Percentiles rank a stretch among this genome's conserved stretches.
Conservation (phyloP, 2,888 invertebrate genomes). For the Romanomermis culicivorax region DNA sequence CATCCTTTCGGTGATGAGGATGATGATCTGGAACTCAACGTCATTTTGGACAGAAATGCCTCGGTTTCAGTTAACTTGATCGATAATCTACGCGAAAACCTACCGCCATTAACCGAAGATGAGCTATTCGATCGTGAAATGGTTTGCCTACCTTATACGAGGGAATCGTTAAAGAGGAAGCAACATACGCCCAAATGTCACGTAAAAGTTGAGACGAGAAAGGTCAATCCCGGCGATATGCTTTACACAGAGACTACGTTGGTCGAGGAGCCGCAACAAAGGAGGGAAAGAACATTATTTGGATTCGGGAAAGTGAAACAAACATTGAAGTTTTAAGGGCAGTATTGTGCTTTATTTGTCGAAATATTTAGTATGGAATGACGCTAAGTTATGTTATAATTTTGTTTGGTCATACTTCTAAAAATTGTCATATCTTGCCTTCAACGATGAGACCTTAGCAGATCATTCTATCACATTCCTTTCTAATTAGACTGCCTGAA, state of each 20-base stretch:
- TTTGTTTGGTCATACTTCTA: too few species aligned
- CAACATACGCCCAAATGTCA: neutral
- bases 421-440: too few species aligned
- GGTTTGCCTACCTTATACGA: neutral
- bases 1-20: neutral
- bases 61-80: neutral
- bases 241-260: neutral
- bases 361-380: too few species aligned
- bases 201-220: neutral
- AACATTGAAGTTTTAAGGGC: too few species aligned
- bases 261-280: neutral
- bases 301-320: too few species aligned
- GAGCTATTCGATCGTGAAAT: neutral
- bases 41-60: slow-evolving; percentile 1
- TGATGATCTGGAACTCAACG: neutral
- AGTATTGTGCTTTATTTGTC: too few species aligned
- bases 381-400: too few species aligned
- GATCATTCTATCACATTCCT: too few species aligned
- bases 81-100: neutral
- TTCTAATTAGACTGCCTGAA: too few species aligned
- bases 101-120: neutral
- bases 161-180: neutral
- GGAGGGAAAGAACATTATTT: too few species aligned
- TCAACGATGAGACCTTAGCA: too few species aligned
- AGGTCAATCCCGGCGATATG: neutral